Evolutionary conservation across 2,888 invertebrate species (phyloP).

Genomic region (Allacma fusca): DNA sequence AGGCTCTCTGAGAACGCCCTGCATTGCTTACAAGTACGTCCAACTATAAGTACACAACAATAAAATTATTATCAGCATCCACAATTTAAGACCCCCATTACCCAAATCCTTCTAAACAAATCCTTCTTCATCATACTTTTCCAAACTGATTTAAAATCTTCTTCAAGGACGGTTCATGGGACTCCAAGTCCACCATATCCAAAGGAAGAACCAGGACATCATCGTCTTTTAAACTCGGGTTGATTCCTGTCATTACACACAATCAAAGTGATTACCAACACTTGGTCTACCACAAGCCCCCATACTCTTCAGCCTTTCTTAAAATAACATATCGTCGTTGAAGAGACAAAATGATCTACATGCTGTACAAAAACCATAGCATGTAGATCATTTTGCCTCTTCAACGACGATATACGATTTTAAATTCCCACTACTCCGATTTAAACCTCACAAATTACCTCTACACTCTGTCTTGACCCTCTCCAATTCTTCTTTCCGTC

Average conservation of each 20-base stretch:
- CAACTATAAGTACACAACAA: conserved; percentile 65
- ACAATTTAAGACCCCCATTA: too few species aligned
- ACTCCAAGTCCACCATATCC: conserved; percentile 71
- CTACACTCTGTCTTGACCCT: conserved; percentile 72
- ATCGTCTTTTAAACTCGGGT: conserved; percentile 66
- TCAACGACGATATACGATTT: too few species aligned
- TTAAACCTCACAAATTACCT: conserved; percentile 34
- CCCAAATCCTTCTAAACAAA: too few species aligned
- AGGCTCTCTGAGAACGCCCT: conserved; percentile 78
- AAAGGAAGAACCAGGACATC: conserved; percentile 76
- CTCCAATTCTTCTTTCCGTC: conserved; percentile 72
- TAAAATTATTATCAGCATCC: too few species aligned
- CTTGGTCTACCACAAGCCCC: too few species aligned
- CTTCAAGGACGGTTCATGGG: conserved; percentile 72
- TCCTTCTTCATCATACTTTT: conserved; percentile 66
- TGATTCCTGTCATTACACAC: conserved; percentile 31
- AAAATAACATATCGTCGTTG: too few species aligned
- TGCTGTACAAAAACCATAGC: too few species aligned
- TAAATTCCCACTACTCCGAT: not conserved
- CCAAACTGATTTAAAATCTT: conserved; percentile 75
- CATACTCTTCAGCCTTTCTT: too few species aligned
- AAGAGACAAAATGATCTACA: too few species aligned
- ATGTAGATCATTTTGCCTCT: too few species aligned
- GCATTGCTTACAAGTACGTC: conserved; percentile 84
- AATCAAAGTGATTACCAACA: too few species aligned